Conservation (phyloP, 35 echinoderm and acorn worm species). For the Acanthaster planci region DNA sequence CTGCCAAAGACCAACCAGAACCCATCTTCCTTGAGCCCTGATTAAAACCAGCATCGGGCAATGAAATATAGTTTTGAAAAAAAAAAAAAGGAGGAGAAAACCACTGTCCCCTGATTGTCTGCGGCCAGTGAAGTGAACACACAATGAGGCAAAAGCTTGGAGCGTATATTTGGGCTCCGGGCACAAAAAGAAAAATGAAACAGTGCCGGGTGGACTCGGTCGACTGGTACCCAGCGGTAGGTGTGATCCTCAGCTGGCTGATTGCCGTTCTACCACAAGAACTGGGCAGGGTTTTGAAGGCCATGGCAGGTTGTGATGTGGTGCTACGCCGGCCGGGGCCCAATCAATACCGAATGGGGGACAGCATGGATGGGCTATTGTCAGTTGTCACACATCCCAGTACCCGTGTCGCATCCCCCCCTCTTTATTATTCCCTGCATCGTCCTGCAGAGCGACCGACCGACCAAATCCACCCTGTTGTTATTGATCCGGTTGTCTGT, state of each 20-base stretch:
- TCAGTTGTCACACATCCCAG: slow-evolving; percentile 13
- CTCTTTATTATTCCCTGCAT: neutral
- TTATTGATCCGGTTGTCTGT: neutral
- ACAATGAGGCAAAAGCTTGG: no score
- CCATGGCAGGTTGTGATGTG: neutral
- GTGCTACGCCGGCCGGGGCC: slow-evolving; percentile 2
- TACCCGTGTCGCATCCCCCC: neutral
- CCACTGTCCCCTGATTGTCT: no score
- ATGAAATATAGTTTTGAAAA: no score
- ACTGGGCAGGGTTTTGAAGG: neutral
- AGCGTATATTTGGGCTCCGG: no score
- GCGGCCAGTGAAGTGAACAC: no score
- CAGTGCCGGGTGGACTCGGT: no score
- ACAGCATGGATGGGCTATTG: neutral
- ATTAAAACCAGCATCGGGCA: no score
- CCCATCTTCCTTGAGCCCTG: no score
- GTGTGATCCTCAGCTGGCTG: slow-evolving; percentile 12
- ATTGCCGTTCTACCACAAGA: neutral
- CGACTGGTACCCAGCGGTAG: neutral
- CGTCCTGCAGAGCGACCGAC: neutral
- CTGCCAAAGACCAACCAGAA: no score
- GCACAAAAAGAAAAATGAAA: no score
- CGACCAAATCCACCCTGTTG: neutral
- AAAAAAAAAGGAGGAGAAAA: no score
- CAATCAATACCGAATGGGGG: slow-evolving; percentile 15